A percentile compares a stretch with the other conserved stretches of the same genome.
These are phyloP conservation scores for Melanotaenia nigrans DNA, from an alignment of 2,797 vertebrate species.

Conservation along the genomic window DNA sequence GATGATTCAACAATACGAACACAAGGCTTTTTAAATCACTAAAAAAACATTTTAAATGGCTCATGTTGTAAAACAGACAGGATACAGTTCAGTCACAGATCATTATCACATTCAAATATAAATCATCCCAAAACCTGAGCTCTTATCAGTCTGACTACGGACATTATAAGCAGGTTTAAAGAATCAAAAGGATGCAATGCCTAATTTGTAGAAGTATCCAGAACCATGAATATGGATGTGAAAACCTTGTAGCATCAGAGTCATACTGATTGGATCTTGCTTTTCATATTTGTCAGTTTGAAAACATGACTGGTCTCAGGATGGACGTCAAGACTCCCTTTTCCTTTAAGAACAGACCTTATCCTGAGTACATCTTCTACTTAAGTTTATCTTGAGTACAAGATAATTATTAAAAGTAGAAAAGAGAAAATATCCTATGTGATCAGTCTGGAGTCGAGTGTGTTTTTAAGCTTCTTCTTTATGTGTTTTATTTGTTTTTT, in stretches of 20 bases:
- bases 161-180: background rate
- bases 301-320: background rate
- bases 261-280: too few species aligned
- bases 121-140: background rate
- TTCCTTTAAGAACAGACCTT: background rate
- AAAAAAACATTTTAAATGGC: background rate
- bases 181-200: background rate
- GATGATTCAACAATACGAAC: background rate
- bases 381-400: background rate
- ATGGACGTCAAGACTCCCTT: background rate
- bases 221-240: background rate
- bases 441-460: too few species aligned
- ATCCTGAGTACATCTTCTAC: background rate
- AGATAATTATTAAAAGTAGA: background rate
- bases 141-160: too few species aligned
- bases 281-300: background rate
- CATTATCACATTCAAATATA: background rate
- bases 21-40: too few species aligned
- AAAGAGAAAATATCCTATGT: background rate
- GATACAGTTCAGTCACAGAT: background rate
- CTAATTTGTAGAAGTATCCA: background rate
- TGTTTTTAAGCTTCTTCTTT: too few species aligned
- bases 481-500: too few species aligned
- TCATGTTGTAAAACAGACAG: background rate
- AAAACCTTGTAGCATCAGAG: background rate